Evolutionary conservation across 2,113 vertebrate genomes (phyloP).

Genomic region (Paramisgurnus dabryanus): DNA sequence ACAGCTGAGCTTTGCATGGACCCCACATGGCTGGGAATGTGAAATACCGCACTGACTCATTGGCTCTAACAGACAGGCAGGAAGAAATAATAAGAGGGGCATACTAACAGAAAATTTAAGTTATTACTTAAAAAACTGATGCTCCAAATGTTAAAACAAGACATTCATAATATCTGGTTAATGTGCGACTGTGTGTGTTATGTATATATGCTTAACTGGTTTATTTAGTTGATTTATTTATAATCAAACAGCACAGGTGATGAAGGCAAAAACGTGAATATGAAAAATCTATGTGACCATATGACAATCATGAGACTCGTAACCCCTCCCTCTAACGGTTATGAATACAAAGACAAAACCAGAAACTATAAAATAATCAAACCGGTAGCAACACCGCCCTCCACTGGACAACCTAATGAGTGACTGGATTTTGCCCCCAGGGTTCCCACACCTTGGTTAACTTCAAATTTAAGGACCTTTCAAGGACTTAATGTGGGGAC

Average conservation of each 20-base stretch:
- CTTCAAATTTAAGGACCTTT: too few relatives aligned
- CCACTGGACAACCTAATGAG: slow-evolving; percentile 35
- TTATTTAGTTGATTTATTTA: too few relatives aligned
- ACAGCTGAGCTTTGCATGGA: slow-evolving; percentile 14
- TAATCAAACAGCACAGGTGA: too few relatives aligned
- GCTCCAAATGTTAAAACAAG: not conserved
- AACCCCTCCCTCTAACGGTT: not conserved
- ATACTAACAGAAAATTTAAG: not conserved
- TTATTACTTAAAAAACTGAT: not conserved
- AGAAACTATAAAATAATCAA: not conserved
- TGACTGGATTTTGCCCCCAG: too few relatives aligned
- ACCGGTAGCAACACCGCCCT: slow-evolving; percentile 40
- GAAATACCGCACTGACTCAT: not conserved
- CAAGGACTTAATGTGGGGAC: too few relatives aligned
- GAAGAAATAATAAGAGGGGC: not conserved
- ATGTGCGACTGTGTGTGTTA: too few relatives aligned
- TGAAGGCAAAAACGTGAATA: too few relatives aligned
- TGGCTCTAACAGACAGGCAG: not conserved
- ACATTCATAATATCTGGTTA: not conserved
- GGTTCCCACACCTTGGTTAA: too few relatives aligned
- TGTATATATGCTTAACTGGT: too few relatives aligned
- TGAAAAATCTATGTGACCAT: not conserved
- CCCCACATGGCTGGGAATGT: not conserved
- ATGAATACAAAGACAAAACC: not conserved
- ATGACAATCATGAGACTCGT: not conserved